Percentiles rank a stretch among this genome's conserved stretches.
Evolutionary conservation across 2,888 invertebrate genomes (phyloP).

Genomic region (Ichneumon xanthorius): DNA sequence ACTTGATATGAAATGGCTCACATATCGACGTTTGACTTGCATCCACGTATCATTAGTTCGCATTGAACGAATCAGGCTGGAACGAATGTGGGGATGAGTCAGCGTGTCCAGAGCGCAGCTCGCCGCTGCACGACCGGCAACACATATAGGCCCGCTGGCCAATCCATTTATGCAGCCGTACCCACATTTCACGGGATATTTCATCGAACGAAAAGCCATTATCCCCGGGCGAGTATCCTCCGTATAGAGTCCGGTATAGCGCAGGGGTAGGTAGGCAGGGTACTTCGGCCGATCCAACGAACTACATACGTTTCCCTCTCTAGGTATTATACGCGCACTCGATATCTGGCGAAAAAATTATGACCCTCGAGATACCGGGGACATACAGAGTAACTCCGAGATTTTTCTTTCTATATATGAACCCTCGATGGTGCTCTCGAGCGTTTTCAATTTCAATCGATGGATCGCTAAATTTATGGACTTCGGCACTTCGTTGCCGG

Average conservation of each 20-base stretch:
- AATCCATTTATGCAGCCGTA: slow-evolving; percentile 77
- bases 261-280: neutral
- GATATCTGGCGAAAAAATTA: slow-evolving; percentile 61
- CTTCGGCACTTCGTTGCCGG: slow-evolving; percentile 32
- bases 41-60: slow-evolving; percentile 36
- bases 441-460: slow-evolving; percentile 55
- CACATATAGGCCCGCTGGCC: slow-evolving; percentile 57
- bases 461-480: slow-evolving; percentile 41
- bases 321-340: slow-evolving; percentile 40
- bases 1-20: neutral
- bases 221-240: slow-evolving; percentile 51
- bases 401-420: slow-evolving; percentile 45
- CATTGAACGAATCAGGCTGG: slow-evolving; percentile 66
- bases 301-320: slow-evolving; percentile 41
- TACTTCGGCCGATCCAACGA: slow-evolving; percentile 38
- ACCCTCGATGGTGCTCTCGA: slow-evolving; percentile 24
- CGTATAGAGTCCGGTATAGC: slow-evolving; percentile 19
- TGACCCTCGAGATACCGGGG: slow-evolving; percentile 48
- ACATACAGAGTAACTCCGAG: slow-evolving; percentile 34
- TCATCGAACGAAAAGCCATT: slow-evolving; percentile 77
- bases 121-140: slow-evolving; percentile 26
- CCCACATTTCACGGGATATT: slow-evolving; percentile 76
- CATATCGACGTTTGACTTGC: slow-evolving; percentile 13
- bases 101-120: slow-evolving; percentile 70
- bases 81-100: slow-evolving; percentile 74